phyloP scores from a whole-genome alignment of 2,113 vertebrate species.

The Ammospiza nelsoni region DNA sequence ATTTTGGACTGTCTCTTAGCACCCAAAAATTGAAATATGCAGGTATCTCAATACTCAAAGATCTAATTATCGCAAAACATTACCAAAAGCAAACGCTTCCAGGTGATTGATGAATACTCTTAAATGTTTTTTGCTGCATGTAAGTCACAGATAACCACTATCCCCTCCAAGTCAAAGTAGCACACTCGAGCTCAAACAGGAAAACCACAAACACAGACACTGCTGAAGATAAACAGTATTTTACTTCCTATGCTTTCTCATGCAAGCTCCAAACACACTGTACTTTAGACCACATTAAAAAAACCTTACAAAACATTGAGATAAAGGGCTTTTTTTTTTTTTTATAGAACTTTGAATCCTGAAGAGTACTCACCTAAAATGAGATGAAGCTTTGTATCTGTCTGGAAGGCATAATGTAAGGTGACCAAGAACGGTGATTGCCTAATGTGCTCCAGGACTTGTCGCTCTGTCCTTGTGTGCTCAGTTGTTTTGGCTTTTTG shows the following conservation, averaged over 20 bases:
- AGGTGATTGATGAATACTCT: neutral
- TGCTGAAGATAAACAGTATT: neutral
- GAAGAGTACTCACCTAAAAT: conserved; percentile 86
- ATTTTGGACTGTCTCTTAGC: neutral
- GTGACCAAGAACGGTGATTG: conserved; percentile 94
- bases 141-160: neutral
- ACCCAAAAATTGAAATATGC: neutral
- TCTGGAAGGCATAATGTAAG: conserved; percentile 97
- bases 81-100: neutral
- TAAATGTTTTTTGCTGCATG: neutral
- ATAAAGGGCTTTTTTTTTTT: neutral
- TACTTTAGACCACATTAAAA: conserved; percentile 9
- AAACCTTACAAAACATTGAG: neutral
- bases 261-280: neutral
- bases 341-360: neutral
- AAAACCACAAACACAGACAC: conserved; percentile 36
- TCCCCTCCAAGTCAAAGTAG: neutral
- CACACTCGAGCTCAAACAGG: conserved; percentile 23
- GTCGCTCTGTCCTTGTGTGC: conserved; percentile 91
- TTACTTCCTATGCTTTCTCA: conserved; percentile 35
- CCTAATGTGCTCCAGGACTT: conserved; percentile 95
- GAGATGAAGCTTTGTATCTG: conserved; percentile 96
- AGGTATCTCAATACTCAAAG: neutral
- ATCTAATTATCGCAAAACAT: neutral
- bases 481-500: conserved; percentile 98